These are phyloP conservation scores for Drosophila ogumai DNA, from an alignment of 1,140 invertebrate genomes.

Conservation along the genomic window DNA sequence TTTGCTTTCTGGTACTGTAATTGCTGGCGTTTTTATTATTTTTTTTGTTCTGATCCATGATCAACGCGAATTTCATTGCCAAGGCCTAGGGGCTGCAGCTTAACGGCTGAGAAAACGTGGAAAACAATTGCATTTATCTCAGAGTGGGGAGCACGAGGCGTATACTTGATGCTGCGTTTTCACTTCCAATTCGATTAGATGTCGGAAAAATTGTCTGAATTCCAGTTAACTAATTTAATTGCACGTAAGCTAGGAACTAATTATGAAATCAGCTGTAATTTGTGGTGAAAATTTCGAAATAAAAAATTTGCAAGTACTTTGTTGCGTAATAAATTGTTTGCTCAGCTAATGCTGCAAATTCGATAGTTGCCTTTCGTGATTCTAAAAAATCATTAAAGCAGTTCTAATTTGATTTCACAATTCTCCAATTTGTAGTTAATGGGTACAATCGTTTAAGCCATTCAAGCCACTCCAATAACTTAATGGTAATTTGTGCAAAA, in stretches of 20 bases:
- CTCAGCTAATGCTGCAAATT: conserved; percentile 1
- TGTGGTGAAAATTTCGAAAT: not conserved
- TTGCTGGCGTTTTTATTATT: conserved; percentile 25
- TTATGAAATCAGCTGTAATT: conserved; percentile 3
- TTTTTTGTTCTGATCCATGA: conserved; percentile 24
- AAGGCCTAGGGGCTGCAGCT: conserved; percentile 34
- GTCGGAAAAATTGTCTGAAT: conserved; percentile 20
- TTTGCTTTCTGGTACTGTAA: conserved; percentile 34
- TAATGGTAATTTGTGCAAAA: conserved; percentile 8
- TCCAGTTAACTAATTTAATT: conserved; percentile 28
- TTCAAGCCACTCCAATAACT: not conserved
- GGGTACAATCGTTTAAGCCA: not conserved
- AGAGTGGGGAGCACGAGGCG: conserved; percentile 5
- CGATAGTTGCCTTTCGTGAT: conserved; percentile 14
- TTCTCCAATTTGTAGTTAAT: conserved; percentile 5
- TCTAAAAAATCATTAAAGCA: conserved; percentile 9
- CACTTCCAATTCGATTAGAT: conserved; percentile 16
- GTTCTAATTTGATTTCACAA: conserved; percentile 31
- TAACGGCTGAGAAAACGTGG: conserved; percentile 52
- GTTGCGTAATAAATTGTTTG: conserved; percentile 21
- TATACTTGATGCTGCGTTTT: conserved; percentile 26
- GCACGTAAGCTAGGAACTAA: conserved; percentile 16
- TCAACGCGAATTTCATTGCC: conserved; percentile 57
- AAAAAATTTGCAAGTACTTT: not conserved
- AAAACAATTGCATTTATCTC: conserved; percentile 49